These are phyloP conservation scores for Synergus japonicus DNA, from an alignment of 2,888 invertebrate genomes.

Conservation along the genomic window DNA sequence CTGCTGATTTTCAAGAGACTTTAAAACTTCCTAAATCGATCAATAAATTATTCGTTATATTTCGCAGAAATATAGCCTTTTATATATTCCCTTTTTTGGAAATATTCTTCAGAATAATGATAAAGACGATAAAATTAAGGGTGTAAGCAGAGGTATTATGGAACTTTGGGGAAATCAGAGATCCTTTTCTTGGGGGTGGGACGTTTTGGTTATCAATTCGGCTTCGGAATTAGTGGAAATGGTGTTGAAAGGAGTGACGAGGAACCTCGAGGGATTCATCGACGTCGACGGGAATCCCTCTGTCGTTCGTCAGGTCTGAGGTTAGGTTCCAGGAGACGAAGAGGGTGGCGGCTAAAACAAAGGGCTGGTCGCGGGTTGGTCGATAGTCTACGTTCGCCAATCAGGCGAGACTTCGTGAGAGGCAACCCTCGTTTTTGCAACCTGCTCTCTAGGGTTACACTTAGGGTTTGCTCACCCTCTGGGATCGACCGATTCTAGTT, in stretches of 20 bases:
- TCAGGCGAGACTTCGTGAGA: slow-evolving; percentile 72
- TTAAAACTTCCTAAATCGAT: too few relatives aligned
- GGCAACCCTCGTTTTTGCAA: slow-evolving; percentile 68
- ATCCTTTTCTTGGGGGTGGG: not conserved
- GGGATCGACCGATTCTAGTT: slow-evolving; percentile 50
- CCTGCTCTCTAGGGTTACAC: slow-evolving; percentile 59
- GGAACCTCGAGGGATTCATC: slow-evolving; percentile 36
- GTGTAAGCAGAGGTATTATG: not conserved
- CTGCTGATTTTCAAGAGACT: too few relatives aligned
- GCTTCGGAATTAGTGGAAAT: slow-evolving; percentile 38
- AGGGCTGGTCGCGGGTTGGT: slow-evolving; percentile 75
- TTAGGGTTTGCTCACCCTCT: slow-evolving; percentile 58
- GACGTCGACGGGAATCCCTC: slow-evolving; percentile 45
- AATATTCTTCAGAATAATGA: not conserved
- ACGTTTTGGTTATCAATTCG: slow-evolving; percentile 9
- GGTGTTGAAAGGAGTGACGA: slow-evolving; percentile 47
- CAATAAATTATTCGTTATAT: too few relatives aligned
- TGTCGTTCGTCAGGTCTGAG: slow-evolving; percentile 48
- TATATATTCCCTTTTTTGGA: too few relatives aligned
- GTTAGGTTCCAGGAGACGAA: slow-evolving; percentile 55
- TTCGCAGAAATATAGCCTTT: too few relatives aligned
- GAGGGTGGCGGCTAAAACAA: slow-evolving; percentile 75
- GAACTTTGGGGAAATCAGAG: slow-evolving; percentile 1
- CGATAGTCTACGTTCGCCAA: slow-evolving; percentile 76
- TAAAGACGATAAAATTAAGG: not conserved